Base-by-base conservation (phyloP, 2,797 vertebrate species). In the Sarcophilus harrisii region DNA sequence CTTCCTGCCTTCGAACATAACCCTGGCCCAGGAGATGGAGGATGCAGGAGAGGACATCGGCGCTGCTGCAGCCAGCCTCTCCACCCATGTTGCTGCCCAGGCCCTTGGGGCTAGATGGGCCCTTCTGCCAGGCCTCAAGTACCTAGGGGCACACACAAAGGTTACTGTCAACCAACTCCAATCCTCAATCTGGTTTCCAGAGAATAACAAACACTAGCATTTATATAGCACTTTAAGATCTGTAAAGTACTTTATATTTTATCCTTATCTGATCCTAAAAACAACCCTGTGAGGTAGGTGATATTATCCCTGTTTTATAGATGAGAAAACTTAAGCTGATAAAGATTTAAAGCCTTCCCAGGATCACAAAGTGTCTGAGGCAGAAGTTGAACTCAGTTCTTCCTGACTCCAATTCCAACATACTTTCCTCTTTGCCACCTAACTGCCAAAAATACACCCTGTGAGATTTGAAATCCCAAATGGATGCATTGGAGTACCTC, bases 21-120 rank as follows among this genome's bases (percentile, higher is more conserved):
- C 99, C 99, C 97, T 99, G 99, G 97, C 98, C 98, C 98, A 99
- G 98, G 96, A 99, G 99, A 90, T 99, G 99, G 98, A 99, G 99
- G 98, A 99, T 98, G 95, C 99, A 99, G 91, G 99, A 99, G 1
- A 99, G 99, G 57, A 99, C 99, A 0, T 99, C 99, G 0, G 99
- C 98, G 5, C 99, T 99, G 98, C 99, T 99, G 98, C 99, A 99
- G 98, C 98, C 45, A 57, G 95, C 94, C 12, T 96, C 96, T 62
- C 38, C 91, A 11, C 97, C 96, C 0, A 97, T 97, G 92, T 96
- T 96, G 91, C 93, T 97, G 93, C 97, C 96, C 92, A 98, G 58
- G 52, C 21, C 93, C 60, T 94, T 92, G 49, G 98, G 96, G 52
- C 97, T 97, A 94, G 97, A 98, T 0, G 97, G 97, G 90, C 97